Evolutionary conservation across 1,140 invertebrate genomes (phyloP), one percentile per base, ranked within the genome.

Genomic region (Idris sp.): DNA sequence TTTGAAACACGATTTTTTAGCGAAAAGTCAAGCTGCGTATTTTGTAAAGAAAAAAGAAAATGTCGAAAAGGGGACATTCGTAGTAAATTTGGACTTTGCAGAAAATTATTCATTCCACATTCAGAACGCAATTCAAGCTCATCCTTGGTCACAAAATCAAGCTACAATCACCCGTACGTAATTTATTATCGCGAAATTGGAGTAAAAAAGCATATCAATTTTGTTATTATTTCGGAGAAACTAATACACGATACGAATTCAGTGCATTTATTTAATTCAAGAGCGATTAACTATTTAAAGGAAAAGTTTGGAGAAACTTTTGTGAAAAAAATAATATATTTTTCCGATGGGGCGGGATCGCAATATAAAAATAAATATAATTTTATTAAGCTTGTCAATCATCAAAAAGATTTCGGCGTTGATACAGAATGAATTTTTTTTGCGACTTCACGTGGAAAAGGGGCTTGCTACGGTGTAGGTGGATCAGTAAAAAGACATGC

Each of bases 241-340:
- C 30, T 31, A 10, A 4, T 9, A 5, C 30, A 31, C 10, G 30
- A 31, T 10, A 9, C 30, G 6, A 10, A 9, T 10, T 6, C 30
- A 10, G 30, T 31, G 6, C 6, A 31, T 31, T 31, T 31, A 10
- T 31, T 31, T 31, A 31, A 31, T 10, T 4, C 2, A 2, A 31
- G 10, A 31, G 6, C 10, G 30, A 31, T 31, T 31, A 10, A 4
- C 30, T 10, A 31, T 31, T 31, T 31, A 31, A 31, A 31, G 10
- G 10, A 31, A 2, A 4, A 31, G 30, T 31, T 31, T 31, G 4
- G 30, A 31, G 10, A 31, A 31, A 2, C 6, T 31, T 31, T n/a
- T n/a, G n/a, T n/a, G n/a, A 31, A 31, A 31, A 31, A 31, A 31
- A 31, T 31, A 9, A 31, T 31, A 9, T 31, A 31, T 31, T 31